Evolutionary conservation across 2,888 invertebrate genomes (phyloP), one percentile per base, ranked within the genome.

Genomic region (Drosophila mettleri): DNA sequence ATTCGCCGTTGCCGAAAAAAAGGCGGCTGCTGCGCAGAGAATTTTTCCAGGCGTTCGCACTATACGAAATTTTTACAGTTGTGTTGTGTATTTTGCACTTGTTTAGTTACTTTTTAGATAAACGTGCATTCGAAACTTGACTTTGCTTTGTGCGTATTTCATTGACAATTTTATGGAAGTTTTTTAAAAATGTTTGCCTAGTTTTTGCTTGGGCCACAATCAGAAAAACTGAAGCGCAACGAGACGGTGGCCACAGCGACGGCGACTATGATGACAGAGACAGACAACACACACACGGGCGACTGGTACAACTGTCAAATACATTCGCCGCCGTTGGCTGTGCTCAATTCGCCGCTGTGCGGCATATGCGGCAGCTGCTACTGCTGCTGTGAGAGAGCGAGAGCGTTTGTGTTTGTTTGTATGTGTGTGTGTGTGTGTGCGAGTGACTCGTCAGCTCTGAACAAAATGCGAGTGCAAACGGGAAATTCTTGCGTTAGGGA

Each of bases 11-110:
- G 64, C 64, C 51, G 63, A 65, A 65, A 82, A 81, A 84, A 84
- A 84, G 84, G 83, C 83, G 83, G 83, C 86, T 84, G 83, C 83
- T 84, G 83, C 86, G 83, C 83, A 86, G 24, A 76, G 74, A 74
- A 73, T 69, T 78, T 70, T 78, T 69, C 81, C 78, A 78, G 53
- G 72, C 71, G 65, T 71, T 83, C 72, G 61, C 78, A 78, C 68
- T 62, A 48, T 46, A 62, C 49, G 8, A 49, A 38, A 41, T 69
- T 74, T 72, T 62, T 54, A 64, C 31, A 45, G 36, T 46, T 33
- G 45, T 59, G 49, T 61, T 69, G 64, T 53, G 51, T 51, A 41
- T 51, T 5, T 16, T 10, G 41, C 45, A 43, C 43, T 31, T 20
- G 38, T 22, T 34, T 39, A 12, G 29, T 38, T 48, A 7, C 29